These are phyloP conservation scores for Drosophila kuntzei DNA, from an alignment of 2,888 invertebrate species.

Conservation along the genomic window DNA sequence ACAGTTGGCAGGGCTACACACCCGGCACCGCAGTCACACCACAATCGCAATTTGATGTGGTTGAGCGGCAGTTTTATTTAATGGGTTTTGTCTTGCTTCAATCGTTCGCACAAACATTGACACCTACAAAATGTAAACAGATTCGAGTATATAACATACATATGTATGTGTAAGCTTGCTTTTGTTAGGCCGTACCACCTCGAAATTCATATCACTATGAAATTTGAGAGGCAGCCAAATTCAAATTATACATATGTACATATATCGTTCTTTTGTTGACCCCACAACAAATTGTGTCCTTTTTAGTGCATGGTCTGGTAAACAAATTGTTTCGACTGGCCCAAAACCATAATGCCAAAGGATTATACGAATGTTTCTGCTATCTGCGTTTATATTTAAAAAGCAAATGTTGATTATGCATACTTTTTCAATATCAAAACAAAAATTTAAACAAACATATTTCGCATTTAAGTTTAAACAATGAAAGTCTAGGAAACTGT, in stretches of 20 bases:
- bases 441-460: neutral
- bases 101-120: conserved; percentile 43
- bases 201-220: conserved; percentile 33
- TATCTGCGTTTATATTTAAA: neutral
- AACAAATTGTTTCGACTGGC: conserved; percentile 33
- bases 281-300: conserved; percentile 32
- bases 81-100: conserved; percentile 50
- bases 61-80: conserved; percentile 55
- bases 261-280: conserved; percentile 26
- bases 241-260: too few relatives aligned
- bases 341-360: conserved; percentile 28
- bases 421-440: neutral
- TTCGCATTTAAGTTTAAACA: neutral
- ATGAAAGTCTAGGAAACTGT: too few relatives aligned
- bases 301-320: conserved; percentile 19
- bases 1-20: neutral
- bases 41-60: conserved; percentile 51
- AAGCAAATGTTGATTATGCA: neutral
- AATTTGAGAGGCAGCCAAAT: conserved; percentile 36
- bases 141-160: neutral
- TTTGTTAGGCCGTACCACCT: too few relatives aligned
- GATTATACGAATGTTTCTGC: conserved; percentile 4
- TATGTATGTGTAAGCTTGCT: too few relatives aligned
- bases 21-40: conserved; percentile 20
- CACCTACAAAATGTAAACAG: conserved; percentile 47